A percentile compares a stretch with the other conserved stretches of the same genome.
Evolutionary conservation across 2,113 vertebrate species (phyloP).

Genomic region (Orycteropus afer): DNA sequence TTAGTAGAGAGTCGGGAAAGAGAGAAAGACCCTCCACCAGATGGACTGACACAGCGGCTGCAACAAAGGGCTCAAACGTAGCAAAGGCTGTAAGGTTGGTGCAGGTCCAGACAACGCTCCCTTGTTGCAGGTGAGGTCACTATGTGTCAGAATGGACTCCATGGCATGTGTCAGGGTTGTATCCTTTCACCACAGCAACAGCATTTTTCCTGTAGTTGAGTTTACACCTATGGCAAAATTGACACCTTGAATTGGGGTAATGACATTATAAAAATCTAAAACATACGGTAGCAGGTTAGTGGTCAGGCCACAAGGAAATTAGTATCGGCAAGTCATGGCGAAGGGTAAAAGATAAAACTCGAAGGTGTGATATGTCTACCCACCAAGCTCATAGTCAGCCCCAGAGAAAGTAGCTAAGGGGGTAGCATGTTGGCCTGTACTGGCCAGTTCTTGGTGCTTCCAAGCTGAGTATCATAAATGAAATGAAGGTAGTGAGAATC

Average conservation of each 20-base stretch:
- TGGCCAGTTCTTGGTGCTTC: not conserved
- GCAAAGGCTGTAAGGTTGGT: too few species aligned
- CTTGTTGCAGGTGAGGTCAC: too few species aligned
- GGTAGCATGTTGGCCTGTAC: too few species aligned
- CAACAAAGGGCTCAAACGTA: too few species aligned
- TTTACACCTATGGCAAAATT: not conserved
- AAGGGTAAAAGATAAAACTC: not conserved
- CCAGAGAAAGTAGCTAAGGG: not conserved
- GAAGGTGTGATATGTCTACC: not conserved
- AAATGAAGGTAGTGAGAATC: too few species aligned
- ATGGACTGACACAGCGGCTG: too few species aligned
- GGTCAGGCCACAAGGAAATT: not conserved
- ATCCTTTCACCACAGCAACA: not conserved
- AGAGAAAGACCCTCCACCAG: too few species aligned
- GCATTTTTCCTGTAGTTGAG: not conserved
- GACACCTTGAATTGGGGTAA: not conserved
- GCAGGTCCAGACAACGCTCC: too few species aligned
- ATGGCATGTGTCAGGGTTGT: too few species aligned
- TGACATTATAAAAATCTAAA: not conserved
- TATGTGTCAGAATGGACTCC: too few species aligned
- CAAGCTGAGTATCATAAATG: not conserved
- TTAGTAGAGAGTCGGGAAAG: too few species aligned
- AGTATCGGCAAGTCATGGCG: not conserved
- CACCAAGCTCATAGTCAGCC: not conserved
- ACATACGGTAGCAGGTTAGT: not conserved